Conservation (phyloP, 2,888 invertebrate species). For the Scrobipalpa atriplicella region DNA sequence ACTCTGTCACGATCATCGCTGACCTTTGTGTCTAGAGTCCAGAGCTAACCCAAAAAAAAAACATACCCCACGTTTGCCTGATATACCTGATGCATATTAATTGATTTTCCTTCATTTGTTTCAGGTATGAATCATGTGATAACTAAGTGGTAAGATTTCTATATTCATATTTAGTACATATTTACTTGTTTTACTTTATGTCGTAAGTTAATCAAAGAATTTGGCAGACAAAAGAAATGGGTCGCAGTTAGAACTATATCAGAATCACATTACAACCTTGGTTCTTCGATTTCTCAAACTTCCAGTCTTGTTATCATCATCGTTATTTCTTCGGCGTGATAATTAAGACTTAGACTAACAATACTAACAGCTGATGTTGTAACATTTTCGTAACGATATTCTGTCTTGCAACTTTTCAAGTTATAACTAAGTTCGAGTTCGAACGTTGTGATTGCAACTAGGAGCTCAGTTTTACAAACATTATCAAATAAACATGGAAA, state of each 20-base stretch:
- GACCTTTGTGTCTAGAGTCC: no score
- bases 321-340: constrained; percentile 4
- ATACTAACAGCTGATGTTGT: not conserved
- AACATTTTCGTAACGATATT: not conserved
- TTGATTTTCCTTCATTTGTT: constrained; percentile 43
- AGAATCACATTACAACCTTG: not conserved
- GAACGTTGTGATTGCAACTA: not conserved
- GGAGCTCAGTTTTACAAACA: not conserved
- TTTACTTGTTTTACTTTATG: no score
- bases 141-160: constrained; percentile 48
- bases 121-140: constrained; percentile 63
- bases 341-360: constrained; percentile 1
- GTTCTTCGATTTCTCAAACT: constrained; percentile 18
- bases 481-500: no score
- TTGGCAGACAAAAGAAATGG: no score
- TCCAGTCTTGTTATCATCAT: not conserved
- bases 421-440: not conserved
- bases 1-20: no score
- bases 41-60: no score
- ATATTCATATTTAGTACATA: not conserved
- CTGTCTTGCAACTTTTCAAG: not conserved
- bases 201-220: no score
- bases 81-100: no score
- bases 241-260: not conserved
- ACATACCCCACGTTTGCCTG: no score